Percentiles rank a stretch among this genome's conserved stretches.
phyloP scores from a whole-genome alignment of 2,797 vertebrate genomes.

The Perodicticus potto region DNA sequence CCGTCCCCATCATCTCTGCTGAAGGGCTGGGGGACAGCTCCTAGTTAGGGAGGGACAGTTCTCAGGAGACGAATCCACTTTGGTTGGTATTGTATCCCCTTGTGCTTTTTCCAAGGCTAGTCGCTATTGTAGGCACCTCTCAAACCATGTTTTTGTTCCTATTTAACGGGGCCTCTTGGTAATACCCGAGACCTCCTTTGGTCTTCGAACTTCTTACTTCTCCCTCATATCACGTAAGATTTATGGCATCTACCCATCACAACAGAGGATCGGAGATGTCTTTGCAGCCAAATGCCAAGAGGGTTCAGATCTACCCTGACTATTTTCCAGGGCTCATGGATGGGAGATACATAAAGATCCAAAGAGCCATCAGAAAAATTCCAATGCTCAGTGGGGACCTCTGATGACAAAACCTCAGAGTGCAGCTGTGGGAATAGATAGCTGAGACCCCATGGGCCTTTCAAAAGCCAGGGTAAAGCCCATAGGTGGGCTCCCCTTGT shows the following conservation, averaged over 20 bases:
- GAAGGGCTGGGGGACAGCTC: background rate
- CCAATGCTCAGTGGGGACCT: rapidly evolving
- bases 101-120: background rate
- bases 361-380: background rate
- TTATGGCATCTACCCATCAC: background rate
- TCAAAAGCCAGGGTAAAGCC: no score
- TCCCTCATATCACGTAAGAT: background rate
- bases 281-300: background rate
- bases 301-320: background rate
- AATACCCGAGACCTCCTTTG: background rate
- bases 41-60: background rate
- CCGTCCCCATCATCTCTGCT: background rate
- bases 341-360: background rate
- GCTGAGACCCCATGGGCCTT: no score
- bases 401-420: background rate
- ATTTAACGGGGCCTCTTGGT: background rate
- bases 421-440: no score
- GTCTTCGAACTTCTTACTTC: background rate
- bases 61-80: background rate
- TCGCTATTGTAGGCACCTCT: background rate
- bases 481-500: no score
- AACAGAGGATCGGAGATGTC: background rate
- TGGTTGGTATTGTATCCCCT: background rate
- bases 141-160: background rate
- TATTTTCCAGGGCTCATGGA: background rate